Percentiles rank a stretch among this genome's conserved stretches.
These are phyloP conservation scores for Parazoanthus darwini DNA, from an alignment of 92 coral and sea anemone species.

Conservation along the genomic window DNA sequence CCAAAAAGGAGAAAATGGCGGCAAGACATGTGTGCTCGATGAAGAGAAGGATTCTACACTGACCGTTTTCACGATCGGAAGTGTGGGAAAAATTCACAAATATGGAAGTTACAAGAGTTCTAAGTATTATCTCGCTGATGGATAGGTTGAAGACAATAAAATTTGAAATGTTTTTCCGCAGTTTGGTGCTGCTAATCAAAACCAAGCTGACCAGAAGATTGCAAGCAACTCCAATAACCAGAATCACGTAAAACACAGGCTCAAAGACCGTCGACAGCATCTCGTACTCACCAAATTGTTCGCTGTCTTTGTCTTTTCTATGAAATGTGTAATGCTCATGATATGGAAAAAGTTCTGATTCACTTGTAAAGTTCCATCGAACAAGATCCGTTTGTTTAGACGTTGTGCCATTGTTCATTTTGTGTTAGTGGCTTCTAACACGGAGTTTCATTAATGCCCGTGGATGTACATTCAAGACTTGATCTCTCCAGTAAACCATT, in stretches of 20 bases:
- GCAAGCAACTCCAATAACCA: neutral
- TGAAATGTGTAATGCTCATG: neutral
- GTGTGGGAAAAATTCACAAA: neutral
- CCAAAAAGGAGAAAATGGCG: constrained; percentile 5
- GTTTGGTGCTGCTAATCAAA: neutral
- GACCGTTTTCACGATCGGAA: neutral
- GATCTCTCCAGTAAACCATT: neutral
- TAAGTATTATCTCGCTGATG: constrained; percentile 13
- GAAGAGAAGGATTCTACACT: constrained; percentile 3
- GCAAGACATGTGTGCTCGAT: constrained; percentile 12
- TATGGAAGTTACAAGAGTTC: neutral
- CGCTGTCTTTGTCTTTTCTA: neutral
- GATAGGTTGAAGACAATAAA: constrained; percentile 2
- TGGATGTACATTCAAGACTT: neutral
- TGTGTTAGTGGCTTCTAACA: neutral
- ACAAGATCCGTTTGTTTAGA: neutral
- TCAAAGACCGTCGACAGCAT: neutral
- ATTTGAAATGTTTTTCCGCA: neutral
- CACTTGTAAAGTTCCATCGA: neutral
- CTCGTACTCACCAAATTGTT: neutral
- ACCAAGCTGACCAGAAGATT: constrained; percentile 8
- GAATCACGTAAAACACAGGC: constrained; percentile 2
- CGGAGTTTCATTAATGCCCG: neutral
- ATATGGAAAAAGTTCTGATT: neutral
- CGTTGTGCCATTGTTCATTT: neutral